phyloP scores from a whole-genome alignment of 2,888 invertebrate species.

The Drosophila nr. medialis region DNA sequence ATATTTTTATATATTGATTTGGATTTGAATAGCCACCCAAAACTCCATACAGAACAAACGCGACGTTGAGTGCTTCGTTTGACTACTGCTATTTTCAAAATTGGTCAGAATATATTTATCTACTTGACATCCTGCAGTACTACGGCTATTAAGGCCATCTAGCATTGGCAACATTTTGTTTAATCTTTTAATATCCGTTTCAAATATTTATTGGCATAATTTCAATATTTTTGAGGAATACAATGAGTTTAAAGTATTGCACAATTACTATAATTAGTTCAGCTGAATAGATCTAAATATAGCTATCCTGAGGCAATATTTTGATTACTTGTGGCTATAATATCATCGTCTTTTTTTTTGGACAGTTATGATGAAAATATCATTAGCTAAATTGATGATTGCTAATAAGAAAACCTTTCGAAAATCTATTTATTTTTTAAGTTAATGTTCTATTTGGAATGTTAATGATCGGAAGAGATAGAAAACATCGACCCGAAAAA shows the following conservation, averaged over 20 bases:
- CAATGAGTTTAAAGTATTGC: background rate
- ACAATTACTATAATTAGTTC: background rate
- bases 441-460: background rate
- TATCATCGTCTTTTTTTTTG: background rate
- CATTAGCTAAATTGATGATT: background rate
- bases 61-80: constrained; percentile 25
- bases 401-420: background rate
- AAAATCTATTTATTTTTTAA: background rate
- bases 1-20: constrained; percentile 8
- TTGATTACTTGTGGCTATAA: background rate
- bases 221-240: background rate
- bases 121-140: background rate
- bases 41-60: constrained; percentile 50
- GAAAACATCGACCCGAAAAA: background rate
- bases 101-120: background rate
- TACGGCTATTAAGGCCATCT: background rate
- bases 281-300: background rate
- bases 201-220: background rate
- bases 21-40: constrained; percentile 29
- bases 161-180: background rate
- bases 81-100: background rate
- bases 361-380: background rate
- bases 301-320: background rate
- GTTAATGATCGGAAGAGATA: background rate
- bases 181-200: background rate